Evolutionary conservation across 2,888 invertebrate genomes (phyloP), one percentile per base, ranked within the genome.

Genomic region (Drosophila aldrichi): DNA sequence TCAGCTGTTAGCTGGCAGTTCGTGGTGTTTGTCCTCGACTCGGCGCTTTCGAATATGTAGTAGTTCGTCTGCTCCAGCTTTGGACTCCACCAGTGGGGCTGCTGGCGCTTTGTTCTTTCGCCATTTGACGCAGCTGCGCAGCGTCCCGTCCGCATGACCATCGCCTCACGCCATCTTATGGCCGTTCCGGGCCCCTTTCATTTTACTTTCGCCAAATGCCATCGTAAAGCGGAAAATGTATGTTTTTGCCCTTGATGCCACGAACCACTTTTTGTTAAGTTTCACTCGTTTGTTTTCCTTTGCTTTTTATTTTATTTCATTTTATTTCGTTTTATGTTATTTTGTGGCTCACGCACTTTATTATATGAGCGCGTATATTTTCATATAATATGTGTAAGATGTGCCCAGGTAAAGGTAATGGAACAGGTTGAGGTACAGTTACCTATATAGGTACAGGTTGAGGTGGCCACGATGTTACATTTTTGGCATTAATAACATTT

Each of bases 161-260:
- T 60, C 55, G 55, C 29, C 74, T 54, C 73, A 73, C 54, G 52
- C 61, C 70, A 66, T 62, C 56, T 48, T 63, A 54, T 74, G 60
- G 59, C 70, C 75, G 79, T 70, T 74, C 36, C 52, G 51, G 66
- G 65, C 79, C 70, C 77, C 77, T 75, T 77, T 77, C 80, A 61
- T 75, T 79, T 75, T 79, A 79, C 77, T 79, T 75, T 79, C 66
- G 76, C 80, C 76, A 77, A 77, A 77, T 77, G 79, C 77, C 75
- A 70, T 80, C 83, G 84, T 81, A 81, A 81, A 81, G 77, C 81
- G 83, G 46, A 77, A 83, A 83, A 81, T 81, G 77, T 81, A 81
- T 81, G 81, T 70, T 77, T 70, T 71, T 71, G 71, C 77, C 81
- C 81, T 70, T 77, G 81, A 80, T 70, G 61, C 82, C 73, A 63